A percentile compares a stretch with the other conserved stretches of the same genome.
These are phyloP conservation scores for Tanaodytes sp. DNA, from an alignment of 2,888 invertebrate genomes.

Conservation along the genomic window DNA sequence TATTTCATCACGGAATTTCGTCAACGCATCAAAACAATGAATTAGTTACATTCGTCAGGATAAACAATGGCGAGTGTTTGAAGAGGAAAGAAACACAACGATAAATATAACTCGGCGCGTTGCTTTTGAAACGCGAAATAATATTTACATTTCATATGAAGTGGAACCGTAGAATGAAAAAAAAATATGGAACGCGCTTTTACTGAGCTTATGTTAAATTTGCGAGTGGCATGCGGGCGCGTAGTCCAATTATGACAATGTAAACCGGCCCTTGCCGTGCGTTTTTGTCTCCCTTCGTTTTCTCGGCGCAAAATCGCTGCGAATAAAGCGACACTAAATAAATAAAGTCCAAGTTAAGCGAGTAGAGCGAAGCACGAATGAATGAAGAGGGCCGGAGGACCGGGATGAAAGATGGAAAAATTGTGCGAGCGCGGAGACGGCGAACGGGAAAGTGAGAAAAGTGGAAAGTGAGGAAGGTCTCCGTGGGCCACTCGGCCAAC, in stretches of 20 bases:
- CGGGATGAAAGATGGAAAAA: slow-evolving; percentile 43
- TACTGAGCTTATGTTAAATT: slow-evolving; percentile 29
- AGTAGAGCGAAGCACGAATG: slow-evolving; percentile 60
- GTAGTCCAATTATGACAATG: slow-evolving; percentile 47
- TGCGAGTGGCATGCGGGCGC: slow-evolving; percentile 22
- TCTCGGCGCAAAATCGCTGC: slow-evolving; percentile 36
- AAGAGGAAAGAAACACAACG: too few species aligned
- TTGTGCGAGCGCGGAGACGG: slow-evolving; percentile 19
- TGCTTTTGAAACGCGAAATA: background rate
- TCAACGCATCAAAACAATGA: too few species aligned
- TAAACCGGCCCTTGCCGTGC: slow-evolving; percentile 37
- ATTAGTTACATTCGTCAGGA: too few species aligned
- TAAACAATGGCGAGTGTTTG: too few species aligned
- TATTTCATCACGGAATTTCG: too few species aligned
- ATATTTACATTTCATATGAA: slow-evolving; percentile 24
- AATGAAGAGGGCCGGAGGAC: slow-evolving; percentile 36
- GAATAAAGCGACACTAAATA: slow-evolving; percentile 52
- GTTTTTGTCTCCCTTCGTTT: slow-evolving; percentile 46
- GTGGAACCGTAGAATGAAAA: slow-evolving; percentile 10
- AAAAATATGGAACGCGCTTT: slow-evolving; percentile 1
- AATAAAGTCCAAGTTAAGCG: slow-evolving; percentile 59
- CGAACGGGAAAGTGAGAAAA: slow-evolving; percentile 44
- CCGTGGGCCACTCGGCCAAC: slow-evolving; percentile 66
- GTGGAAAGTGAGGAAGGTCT: slow-evolving; percentile 56
- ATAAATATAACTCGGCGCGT: too few species aligned